These are phyloP conservation scores for Myoxocephalus aenaeus DNA, from an alignment of 2,797 vertebrate species.

Conservation along the genomic window DNA sequence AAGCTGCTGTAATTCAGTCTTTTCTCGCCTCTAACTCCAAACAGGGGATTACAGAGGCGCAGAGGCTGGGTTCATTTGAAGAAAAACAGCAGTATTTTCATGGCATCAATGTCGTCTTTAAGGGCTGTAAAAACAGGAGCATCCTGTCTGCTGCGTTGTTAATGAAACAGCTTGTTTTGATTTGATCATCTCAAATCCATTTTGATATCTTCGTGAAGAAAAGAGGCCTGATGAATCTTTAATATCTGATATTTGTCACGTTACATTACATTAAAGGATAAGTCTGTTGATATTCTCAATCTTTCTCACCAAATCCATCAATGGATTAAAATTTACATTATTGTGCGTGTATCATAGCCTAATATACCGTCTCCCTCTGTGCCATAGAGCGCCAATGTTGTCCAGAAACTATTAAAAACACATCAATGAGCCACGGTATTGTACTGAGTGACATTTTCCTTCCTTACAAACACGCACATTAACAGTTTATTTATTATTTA, in stretches of 20 bases:
- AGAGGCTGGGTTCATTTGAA: constrained; percentile 27
- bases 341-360: too few relatives aligned
- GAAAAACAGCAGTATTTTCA: constrained; percentile 21
- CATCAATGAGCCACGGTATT: background rate
- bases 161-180: background rate
- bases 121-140: constrained; percentile 9
- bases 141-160: background rate
- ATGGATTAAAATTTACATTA: too few relatives aligned
- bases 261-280: background rate
- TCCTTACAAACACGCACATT: background rate
- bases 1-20: constrained; percentile 36
- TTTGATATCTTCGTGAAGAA: background rate
- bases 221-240: background rate
- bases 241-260: background rate
- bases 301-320: background rate
- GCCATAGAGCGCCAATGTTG: too few relatives aligned
- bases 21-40: constrained; percentile 42
- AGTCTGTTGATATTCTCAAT: background rate
- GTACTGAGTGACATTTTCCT: too few relatives aligned
- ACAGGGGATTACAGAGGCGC: constrained; percentile 29
- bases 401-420: background rate
- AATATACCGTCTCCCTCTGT: too few relatives aligned
- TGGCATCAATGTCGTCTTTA: constrained; percentile 22
- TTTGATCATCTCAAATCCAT: background rate
- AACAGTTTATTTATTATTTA: background rate